These are phyloP conservation scores for Gasterosteus nipponicus DNA, from an alignment of 2,113 vertebrate genomes.

Conservation along the genomic window DNA sequence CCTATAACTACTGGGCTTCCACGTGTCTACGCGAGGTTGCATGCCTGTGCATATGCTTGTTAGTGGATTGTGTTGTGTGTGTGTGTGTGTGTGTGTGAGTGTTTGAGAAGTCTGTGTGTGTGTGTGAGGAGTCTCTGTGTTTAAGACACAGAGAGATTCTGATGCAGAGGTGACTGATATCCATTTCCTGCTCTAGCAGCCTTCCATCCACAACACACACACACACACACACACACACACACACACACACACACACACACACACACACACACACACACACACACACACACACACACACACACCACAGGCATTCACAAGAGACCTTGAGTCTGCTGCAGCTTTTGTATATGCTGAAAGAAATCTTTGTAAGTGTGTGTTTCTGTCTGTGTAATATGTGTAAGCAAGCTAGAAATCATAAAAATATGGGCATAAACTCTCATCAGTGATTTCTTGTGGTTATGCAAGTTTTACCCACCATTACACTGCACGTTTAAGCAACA, in stretches of 20 bases:
- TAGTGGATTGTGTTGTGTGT: constrained; percentile 32
- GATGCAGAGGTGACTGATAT: constrained; percentile 36
- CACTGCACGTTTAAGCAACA: constrained; percentile 2
- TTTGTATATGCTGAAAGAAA: constrained; percentile 58
- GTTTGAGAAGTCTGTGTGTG: neutral
- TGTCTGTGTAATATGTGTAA: constrained; percentile 9
- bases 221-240: constrained; percentile 4
- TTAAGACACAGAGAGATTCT: neutral
- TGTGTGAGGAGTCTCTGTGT: neutral
- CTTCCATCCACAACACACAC: neutral
- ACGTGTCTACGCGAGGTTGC: constrained; percentile 56
- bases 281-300: constrained; percentile 14
- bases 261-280: constrained; percentile 2
- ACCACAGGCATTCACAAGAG: constrained; percentile 60
- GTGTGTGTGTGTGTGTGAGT: constrained; percentile 22
- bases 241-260: constrained; percentile 1
- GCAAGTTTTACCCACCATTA: neutral
- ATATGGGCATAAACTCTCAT: constrained; percentile 38
- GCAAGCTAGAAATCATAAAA: constrained; percentile 5
- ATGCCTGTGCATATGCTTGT: constrained; percentile 49
- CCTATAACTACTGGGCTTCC: constrained; percentile 70
- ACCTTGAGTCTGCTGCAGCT: constrained; percentile 68
- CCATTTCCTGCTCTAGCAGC: neutral
- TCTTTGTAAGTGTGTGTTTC: constrained; percentile 19
- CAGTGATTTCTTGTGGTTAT: constrained; percentile 16